These are phyloP conservation scores for Myopa testacea DNA, from an alignment of 2,888 invertebrate species.

Conservation along the genomic window DNA sequence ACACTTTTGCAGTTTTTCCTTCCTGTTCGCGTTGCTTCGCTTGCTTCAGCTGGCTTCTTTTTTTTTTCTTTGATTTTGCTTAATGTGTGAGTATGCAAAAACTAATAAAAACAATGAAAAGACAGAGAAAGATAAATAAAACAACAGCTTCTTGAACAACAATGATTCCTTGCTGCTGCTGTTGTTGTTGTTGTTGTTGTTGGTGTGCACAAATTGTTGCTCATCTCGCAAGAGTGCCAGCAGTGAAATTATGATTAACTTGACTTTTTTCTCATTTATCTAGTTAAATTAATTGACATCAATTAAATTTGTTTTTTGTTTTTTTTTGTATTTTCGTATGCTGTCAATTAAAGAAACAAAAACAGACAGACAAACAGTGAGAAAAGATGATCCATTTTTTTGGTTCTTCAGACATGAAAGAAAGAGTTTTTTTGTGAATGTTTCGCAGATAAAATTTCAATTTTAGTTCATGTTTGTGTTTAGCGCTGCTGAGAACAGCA, in stretches of 20 bases:
- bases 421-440: too few species aligned
- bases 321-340: background rate
- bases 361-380: too few species aligned
- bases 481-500: too few species aligned
- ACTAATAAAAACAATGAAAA: background rate
- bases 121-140: too few species aligned
- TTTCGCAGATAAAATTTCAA: too few species aligned
- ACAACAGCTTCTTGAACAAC: background rate
- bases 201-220: background rate
- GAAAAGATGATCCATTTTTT: too few species aligned
- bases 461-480: too few species aligned
- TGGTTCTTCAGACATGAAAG: too few species aligned
- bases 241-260: conserved; percentile 23
- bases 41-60: background rate
- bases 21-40: background rate
- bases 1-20: background rate
- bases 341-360: too few species aligned
- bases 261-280: conserved; percentile 41
- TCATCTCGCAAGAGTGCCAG: background rate
- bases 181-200: background rate
- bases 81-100: conserved; percentile 1
- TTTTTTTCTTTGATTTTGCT: background rate
- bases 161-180: background rate
- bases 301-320: conserved; percentile 6
- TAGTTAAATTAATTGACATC: conserved; percentile 43